These are phyloP conservation scores for Caenorhabditis plicata DNA, from an alignment of 2,888 invertebrate species.

Conservation along the genomic window DNA sequence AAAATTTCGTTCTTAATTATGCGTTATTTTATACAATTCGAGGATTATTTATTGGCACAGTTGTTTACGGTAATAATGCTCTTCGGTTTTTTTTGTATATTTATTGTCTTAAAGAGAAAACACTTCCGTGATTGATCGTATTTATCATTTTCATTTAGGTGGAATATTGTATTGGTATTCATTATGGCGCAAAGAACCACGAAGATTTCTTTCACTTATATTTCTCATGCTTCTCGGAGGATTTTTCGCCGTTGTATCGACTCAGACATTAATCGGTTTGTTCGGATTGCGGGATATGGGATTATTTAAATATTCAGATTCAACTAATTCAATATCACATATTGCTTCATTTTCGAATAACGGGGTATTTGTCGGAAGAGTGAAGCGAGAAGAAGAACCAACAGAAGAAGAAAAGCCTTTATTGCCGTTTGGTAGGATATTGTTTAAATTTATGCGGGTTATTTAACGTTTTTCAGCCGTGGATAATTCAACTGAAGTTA, in stretches of 20 bases:
- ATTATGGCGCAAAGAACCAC: conserved; percentile 30
- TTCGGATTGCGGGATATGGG: too few relatives aligned
- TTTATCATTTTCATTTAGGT: conserved; percentile 7
- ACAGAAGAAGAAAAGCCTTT: conserved; percentile 8
- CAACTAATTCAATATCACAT: conserved; percentile 1
- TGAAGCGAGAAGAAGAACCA: conserved; percentile 10
- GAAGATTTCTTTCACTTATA: conserved; percentile 20
- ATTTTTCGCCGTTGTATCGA: conserved; percentile 14
- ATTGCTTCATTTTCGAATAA: conserved; percentile 7
- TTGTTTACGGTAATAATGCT: conserved; percentile 7
- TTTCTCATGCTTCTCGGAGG: conserved; percentile 28
- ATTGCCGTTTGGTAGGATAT: conserved; percentile 11
- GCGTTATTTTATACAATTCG: conserved; percentile 14
- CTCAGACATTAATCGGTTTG: too few relatives aligned
- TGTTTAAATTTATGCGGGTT: not conserved
- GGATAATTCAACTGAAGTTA: conserved; percentile 9
- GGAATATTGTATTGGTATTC: conserved; percentile 30
- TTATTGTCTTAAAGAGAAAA: too few relatives aligned
- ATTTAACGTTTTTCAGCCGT: conserved; percentile 7
- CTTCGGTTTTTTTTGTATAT: too few relatives aligned
- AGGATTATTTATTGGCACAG: conserved; percentile 25
- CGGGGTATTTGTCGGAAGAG: conserved; percentile 14
- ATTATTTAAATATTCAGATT: too few relatives aligned
- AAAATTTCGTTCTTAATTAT: conserved; percentile 9
- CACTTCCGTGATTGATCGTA: not conserved